Conservation (phyloP, 2,797 vertebrate genomes). For the Neosalanx taihuensis region DNA sequence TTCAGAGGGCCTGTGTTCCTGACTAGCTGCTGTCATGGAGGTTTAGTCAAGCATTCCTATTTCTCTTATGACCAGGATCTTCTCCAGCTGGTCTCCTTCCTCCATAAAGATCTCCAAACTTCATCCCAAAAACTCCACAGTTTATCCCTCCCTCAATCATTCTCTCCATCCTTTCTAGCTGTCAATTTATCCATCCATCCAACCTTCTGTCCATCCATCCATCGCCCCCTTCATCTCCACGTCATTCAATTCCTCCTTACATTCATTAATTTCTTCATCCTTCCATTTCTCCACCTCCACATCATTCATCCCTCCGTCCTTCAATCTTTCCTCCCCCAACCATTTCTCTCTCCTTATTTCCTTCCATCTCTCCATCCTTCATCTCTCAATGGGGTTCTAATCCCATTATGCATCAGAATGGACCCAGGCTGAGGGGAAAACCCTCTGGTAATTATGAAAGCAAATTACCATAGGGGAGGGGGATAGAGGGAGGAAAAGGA, state of each 20-base stretch:
- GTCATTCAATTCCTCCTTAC: not conserved
- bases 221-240: not conserved
- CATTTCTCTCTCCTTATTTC: not conserved
- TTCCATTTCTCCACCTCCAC: not conserved
- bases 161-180: too few species aligned
- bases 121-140: too few species aligned
- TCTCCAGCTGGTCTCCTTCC: too few species aligned
- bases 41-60: too few species aligned
- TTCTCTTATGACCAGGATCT: too few species aligned
- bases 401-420: conserved; percentile 19
- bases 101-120: too few species aligned
- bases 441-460: not conserved
- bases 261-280: not conserved
- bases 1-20: too few species aligned
- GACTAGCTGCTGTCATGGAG: too few species aligned
- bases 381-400: not conserved
- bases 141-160: too few species aligned
- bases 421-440: conserved; percentile 1
- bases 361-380: not conserved
- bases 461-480: not conserved
- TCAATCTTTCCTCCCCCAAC: not conserved
- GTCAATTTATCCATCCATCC: too few species aligned
- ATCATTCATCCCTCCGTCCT: not conserved
- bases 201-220: not conserved
- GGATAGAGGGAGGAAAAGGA: conserved; percentile 1